These are phyloP conservation scores for Trachelus tabidus DNA, from an alignment of 2,888 invertebrate genomes.

Conservation along the genomic window DNA sequence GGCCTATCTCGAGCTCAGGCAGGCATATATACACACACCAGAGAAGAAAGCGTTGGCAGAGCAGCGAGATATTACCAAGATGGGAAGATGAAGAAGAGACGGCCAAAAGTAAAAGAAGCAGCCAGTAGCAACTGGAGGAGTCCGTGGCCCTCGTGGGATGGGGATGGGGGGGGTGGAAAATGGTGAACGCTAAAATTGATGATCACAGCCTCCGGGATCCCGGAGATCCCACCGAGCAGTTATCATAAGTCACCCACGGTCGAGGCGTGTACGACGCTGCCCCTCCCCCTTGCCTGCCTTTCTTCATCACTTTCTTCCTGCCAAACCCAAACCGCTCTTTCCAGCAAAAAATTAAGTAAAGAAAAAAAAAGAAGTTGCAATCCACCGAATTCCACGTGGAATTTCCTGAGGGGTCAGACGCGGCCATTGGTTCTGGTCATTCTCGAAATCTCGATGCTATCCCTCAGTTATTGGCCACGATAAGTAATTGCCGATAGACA, in stretches of 20 bases:
- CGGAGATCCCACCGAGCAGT: constrained; percentile 28
- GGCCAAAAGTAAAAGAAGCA: constrained; percentile 20
- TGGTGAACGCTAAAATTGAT: constrained; percentile 40
- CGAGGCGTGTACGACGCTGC: constrained; percentile 3
- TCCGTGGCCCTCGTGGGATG: background rate
- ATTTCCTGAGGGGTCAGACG: constrained; percentile 22
- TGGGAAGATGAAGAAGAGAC: constrained; percentile 11
- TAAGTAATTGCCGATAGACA: background rate
- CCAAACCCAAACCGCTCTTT: background rate
- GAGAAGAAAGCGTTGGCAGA: background rate
- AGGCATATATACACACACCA: background rate
- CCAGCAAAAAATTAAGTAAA: background rate
- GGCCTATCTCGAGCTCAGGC: background rate
- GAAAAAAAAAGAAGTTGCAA: background rate
- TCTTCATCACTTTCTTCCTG: constrained; percentile 7
- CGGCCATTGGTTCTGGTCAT: constrained; percentile 30
- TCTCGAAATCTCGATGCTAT: constrained; percentile 20
- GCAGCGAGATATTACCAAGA: constrained; percentile 25
- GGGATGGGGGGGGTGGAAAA: constrained; percentile 7
- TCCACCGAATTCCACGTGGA: constrained; percentile 12
- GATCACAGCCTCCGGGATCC: constrained; percentile 35
- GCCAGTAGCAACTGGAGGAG: constrained; percentile 18
- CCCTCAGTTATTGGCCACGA: background rate
- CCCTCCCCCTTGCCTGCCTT: constrained; percentile 12
- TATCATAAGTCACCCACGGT: constrained; percentile 39